These are phyloP conservation scores for Macrostomum cliftonense DNA, from an alignment of 2,888 invertebrate species.

Conservation along the genomic window DNA sequence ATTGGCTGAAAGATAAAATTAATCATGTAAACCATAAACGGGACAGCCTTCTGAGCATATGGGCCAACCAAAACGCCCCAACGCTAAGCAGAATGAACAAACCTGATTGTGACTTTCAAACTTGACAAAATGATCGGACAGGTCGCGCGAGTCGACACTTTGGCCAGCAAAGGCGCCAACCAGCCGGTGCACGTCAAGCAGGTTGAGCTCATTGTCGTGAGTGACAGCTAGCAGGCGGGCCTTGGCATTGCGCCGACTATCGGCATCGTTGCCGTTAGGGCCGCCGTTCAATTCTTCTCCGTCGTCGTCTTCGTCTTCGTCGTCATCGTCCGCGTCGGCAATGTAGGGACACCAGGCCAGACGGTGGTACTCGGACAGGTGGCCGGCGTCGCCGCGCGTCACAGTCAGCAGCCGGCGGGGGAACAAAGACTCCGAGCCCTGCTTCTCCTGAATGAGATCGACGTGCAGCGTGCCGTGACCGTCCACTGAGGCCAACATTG, in stretches of 20 bases:
- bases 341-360: conserved; percentile 86
- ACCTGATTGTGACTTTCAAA: no score
- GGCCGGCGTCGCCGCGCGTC: conserved; percentile 18
- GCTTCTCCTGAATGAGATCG: conserved; percentile 25
- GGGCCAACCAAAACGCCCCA: no score
- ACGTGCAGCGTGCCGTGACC: conserved; percentile 63
- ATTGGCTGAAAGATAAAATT: no score
- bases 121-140: background rate
- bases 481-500: conserved; percentile 68
- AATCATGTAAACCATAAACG: no score
- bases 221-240: conserved; percentile 55
- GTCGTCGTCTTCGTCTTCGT: conserved; percentile 41
- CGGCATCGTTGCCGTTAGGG: conserved; percentile 58
- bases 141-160: conserved; percentile 18
- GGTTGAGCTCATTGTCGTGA: conserved; percentile 50
- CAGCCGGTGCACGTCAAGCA: conserved; percentile 20
- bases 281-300: conserved; percentile 45
- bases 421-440: conserved; percentile 13
- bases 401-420: conserved; percentile 19
- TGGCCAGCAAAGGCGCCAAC: conserved; percentile 23
- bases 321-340: conserved; percentile 43
- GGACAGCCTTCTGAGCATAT: no score
- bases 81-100: no score
- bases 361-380: conserved; percentile 45
- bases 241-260: conserved; percentile 53